A percentile compares a stretch with the other conserved stretches of the same genome.
Conservation (phyloP, 2,888 invertebrate genomes). For the Euproctis similis region DNA sequence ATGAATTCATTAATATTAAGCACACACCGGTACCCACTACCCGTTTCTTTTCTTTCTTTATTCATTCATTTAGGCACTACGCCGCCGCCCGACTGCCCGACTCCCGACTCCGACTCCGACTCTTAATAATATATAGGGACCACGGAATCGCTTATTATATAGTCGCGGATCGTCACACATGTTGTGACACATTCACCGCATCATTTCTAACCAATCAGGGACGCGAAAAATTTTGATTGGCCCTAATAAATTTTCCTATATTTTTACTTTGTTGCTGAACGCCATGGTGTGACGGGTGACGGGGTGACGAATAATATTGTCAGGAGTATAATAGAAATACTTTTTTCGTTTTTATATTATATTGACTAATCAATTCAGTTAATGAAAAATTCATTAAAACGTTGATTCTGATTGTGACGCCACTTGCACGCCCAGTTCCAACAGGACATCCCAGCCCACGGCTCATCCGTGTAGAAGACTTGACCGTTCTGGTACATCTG, state of each 20-base stretch:
- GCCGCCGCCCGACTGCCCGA: slow-evolving; percentile 24
- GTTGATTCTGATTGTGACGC: slow-evolving; percentile 65
- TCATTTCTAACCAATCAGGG: no score
- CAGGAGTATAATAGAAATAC: no score
- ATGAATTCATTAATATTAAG: no score
- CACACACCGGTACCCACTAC: no score
- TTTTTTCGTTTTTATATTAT: no score
- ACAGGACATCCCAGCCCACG: slow-evolving; percentile 69
- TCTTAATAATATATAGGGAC: slow-evolving; percentile 7
- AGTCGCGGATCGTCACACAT: neutral
- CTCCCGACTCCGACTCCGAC: slow-evolving; percentile 33
- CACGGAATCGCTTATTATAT: neutral
- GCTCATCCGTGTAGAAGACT: slow-evolving; percentile 69
- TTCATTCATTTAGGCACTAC: neutral
- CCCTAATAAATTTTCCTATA: no score
- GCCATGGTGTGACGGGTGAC: no score
- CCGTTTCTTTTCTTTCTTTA: no score
- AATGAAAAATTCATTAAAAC: slow-evolving; percentile 66
- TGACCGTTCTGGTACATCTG: slow-evolving; percentile 72
- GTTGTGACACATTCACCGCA: no score
- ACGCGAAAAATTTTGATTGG: no score
- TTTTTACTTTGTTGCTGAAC: no score
- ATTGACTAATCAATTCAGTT: slow-evolving; percentile 27
- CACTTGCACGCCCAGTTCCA: slow-evolving; percentile 71
- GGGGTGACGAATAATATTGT: no score